phyloP scores from a whole-genome alignment of 2,797 vertebrate genomes.

The Strix occidentalis region DNA sequence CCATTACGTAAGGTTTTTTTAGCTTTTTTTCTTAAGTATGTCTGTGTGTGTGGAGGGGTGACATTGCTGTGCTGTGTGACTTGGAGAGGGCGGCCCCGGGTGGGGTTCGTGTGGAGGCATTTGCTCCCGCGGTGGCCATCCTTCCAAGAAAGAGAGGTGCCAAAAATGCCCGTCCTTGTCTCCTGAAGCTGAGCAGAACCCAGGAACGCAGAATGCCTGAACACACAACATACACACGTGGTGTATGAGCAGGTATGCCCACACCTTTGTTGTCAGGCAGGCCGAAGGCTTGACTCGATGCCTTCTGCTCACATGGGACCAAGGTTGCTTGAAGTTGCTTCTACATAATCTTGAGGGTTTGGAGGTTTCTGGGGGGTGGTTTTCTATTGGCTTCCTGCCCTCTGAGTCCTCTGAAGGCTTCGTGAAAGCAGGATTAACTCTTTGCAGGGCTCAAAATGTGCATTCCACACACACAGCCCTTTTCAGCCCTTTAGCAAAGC shows the following conservation, averaged over 20 bases:
- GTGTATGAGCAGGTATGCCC: background rate
- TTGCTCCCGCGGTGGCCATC: background rate
- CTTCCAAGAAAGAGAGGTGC: constrained; percentile 3
- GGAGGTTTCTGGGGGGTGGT: background rate
- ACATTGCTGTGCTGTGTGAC: background rate
- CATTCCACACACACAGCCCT: background rate
- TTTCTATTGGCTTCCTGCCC: background rate
- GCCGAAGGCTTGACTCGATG: background rate
- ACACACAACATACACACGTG: fast-evolving
- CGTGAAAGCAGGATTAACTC: constrained; percentile 24
- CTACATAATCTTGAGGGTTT: background rate
- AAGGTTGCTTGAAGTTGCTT: background rate
- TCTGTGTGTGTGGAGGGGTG: background rate
- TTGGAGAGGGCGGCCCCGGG: background rate
- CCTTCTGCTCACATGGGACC: background rate
- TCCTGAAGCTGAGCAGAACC: background rate
- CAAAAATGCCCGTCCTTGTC: background rate
- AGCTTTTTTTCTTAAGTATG: too few species aligned
- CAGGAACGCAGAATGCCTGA: background rate
- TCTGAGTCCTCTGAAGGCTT: background rate
- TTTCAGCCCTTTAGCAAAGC: background rate
- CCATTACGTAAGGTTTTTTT: too few species aligned
- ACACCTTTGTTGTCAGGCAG: background rate
- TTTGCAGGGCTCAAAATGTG: background rate
- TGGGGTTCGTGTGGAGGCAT: background rate